Percentiles rank a stretch among this genome's conserved stretches.
phyloP scores from a whole-genome alignment of 2,113 vertebrate species.

The Alces alces region DNA sequence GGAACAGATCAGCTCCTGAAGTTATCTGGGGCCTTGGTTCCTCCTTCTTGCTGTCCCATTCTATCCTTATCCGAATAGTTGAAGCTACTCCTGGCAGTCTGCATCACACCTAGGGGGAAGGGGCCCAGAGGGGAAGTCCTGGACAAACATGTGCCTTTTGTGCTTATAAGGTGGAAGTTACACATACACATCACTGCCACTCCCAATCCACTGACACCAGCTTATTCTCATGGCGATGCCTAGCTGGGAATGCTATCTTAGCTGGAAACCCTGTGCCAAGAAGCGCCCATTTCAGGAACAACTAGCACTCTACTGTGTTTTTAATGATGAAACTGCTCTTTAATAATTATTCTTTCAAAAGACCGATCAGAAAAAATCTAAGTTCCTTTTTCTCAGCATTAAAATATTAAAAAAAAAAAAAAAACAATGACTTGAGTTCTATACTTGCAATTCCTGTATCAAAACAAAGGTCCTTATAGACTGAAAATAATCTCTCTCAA shows the following conservation, averaged over 20 bases:
- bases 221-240: background rate
- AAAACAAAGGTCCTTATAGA: background rate
- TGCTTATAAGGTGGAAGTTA: background rate
- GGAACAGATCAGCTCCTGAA: background rate
- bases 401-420: background rate
- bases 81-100: background rate
- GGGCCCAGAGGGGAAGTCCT: background rate
- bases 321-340: background rate
- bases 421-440: background rate
- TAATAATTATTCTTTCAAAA: background rate
- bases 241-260: background rate
- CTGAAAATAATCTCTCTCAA: background rate
- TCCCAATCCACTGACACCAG: background rate
- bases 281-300: background rate
- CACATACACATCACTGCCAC: background rate
- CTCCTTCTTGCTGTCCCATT: background rate
- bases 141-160: background rate
- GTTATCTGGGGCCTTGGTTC: background rate
- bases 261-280: background rate
- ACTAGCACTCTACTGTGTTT: background rate
- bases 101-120: background rate
- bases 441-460: background rate
- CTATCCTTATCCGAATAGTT: background rate
- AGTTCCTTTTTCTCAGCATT: background rate
- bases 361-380: background rate